Percentiles rank a stretch among this genome's conserved stretches.
Conservation (phyloP, 2,888 invertebrate species). For the Spilarctia lutea region DNA sequence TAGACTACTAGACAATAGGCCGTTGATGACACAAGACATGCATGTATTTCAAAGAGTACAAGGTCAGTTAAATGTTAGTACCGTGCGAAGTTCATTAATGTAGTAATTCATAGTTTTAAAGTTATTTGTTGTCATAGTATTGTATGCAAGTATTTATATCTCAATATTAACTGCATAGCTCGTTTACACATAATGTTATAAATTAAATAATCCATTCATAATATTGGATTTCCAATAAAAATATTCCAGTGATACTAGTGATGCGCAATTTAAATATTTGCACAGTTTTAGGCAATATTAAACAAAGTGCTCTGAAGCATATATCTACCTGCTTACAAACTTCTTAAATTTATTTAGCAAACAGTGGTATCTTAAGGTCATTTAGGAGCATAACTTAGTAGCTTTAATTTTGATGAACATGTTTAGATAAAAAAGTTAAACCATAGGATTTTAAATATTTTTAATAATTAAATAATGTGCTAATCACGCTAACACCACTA, state of each 20-base stretch:
- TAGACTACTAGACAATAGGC: too few relatives aligned
- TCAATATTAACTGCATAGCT: background rate
- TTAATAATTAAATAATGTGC: background rate
- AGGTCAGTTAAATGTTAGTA: background rate
- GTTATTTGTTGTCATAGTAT: background rate
- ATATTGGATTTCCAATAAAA: background rate
- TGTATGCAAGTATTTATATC: background rate
- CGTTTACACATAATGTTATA: background rate
- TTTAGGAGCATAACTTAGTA: conserved; percentile 9
- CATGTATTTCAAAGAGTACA: background rate
- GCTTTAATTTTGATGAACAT: background rate
- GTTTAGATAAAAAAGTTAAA: background rate
- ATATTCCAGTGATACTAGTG: background rate
- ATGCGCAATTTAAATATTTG: background rate
- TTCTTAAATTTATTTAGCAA: background rate
- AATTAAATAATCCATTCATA: background rate
- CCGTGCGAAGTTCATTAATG: conserved; percentile 1
- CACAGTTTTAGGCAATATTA: background rate
- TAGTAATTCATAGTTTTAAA: background rate
- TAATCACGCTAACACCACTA: background rate
- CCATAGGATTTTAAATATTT: background rate
- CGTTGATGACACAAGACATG: too few relatives aligned
- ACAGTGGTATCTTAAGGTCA: conserved; percentile 14
- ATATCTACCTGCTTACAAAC: background rate
- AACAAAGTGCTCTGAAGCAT: background rate